phyloP scores from a whole-genome alignment of 2,888 invertebrate genomes.

The Ophioninae sp. region DNA sequence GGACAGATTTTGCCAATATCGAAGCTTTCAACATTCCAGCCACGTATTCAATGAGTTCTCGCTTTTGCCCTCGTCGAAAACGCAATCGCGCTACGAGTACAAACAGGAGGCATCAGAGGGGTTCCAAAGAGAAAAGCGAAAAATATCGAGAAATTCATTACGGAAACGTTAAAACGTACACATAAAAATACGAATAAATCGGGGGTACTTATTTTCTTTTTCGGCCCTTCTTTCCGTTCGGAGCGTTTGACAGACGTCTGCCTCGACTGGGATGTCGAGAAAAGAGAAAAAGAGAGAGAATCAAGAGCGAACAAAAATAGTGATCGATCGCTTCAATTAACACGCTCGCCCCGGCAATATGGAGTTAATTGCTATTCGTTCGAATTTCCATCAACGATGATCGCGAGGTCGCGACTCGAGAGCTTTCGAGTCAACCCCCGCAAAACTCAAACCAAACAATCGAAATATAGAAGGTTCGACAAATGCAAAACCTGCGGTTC shows the following conservation, averaged over 20 bases:
- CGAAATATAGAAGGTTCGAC: neutral
- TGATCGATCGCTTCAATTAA: slow-evolving; percentile 36
- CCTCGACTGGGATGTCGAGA: slow-evolving; percentile 10
- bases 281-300: neutral
- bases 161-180: neutral
- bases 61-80: neutral
- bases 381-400: no score
- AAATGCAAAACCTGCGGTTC: neutral
- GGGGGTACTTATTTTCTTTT: neutral
- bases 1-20: slow-evolving; percentile 17
- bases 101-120: neutral
- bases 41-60: slow-evolving; percentile 3
- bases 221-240: neutral
- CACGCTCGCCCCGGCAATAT: neutral
- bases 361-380: slow-evolving; percentile 4
- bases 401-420: neutral
- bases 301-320: neutral
- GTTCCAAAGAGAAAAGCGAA: slow-evolving; percentile 3
- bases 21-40: neutral
- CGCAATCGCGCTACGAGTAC: neutral
- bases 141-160: slow-evolving; percentile 14
- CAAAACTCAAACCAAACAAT: neutral
- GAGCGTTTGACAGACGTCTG: neutral
- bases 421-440: neutral
- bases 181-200: neutral